Percentiles rank a stretch among this genome's conserved stretches.
These are phyloP conservation scores for Heliocidaris tuberculata DNA, from an alignment of 35 echinoderm and acorn worm genomes.

Conservation along the genomic window DNA sequence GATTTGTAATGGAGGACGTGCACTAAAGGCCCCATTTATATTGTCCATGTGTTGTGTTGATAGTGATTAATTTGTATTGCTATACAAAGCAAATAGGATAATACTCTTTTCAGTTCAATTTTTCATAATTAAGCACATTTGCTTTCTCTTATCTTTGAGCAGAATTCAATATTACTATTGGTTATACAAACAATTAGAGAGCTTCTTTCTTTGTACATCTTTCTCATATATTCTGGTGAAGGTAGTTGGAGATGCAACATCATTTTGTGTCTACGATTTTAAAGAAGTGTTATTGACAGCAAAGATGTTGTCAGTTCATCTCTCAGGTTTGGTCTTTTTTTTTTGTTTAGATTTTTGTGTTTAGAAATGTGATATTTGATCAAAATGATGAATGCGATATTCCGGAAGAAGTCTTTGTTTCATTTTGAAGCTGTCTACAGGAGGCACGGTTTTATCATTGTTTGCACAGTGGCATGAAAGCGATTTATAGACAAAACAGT, in stretches of 20 bases:
- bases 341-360: background rate
- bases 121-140: no score
- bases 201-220: background rate
- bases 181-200: background rate
- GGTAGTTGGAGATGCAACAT: background rate
- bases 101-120: background rate
- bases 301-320: background rate
- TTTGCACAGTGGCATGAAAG: background rate
- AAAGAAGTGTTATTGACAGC: background rate
- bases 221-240: background rate
- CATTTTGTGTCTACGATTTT: background rate
- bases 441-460: background rate
- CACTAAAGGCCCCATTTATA: background rate
- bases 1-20: background rate
- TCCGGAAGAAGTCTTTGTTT: background rate
- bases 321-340: background rate
- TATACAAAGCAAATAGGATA: background rate
- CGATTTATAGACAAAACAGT: slow-evolving; percentile 3
- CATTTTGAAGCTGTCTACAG: background rate
- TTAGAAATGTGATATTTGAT: background rate
- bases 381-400: background rate
- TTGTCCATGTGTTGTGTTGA: background rate
- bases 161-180: background rate
- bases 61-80: background rate
- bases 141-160: background rate